Conservation (phyloP, 2,888 invertebrate species). For the Bugulina stolonifera region DNA sequence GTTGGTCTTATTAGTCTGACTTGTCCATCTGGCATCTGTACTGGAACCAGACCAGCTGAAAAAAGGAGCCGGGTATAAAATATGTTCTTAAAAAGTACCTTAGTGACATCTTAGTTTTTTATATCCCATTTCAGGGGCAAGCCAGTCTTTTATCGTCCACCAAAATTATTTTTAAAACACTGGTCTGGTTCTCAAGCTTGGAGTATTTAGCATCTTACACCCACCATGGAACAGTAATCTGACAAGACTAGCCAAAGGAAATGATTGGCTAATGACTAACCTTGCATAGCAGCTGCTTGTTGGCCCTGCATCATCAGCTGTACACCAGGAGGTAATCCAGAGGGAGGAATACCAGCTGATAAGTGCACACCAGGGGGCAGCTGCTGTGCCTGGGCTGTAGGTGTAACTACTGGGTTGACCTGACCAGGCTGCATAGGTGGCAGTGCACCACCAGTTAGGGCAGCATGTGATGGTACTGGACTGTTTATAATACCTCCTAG, state of each 20-base stretch:
- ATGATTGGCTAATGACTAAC: too few relatives aligned
- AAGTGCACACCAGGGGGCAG: background rate
- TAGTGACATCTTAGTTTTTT: too few relatives aligned
- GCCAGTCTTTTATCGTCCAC: too few relatives aligned
- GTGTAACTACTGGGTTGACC: background rate
- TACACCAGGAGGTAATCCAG: background rate
- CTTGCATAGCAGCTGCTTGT: constrained; percentile 3
- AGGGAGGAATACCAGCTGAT: background rate
- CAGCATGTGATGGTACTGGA: background rate
- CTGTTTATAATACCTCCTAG: background rate
- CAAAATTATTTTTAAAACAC: too few relatives aligned
- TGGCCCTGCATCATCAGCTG: constrained; percentile 7
- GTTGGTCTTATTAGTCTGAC: background rate
- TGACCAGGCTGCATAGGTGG: background rate
- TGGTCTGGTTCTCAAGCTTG: too few relatives aligned
- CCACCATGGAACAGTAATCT: too few relatives aligned
- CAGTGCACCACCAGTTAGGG: background rate
- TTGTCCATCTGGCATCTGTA: constrained; percentile 19
- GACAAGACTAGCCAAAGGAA: too few relatives aligned
- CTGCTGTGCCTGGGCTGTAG: background rate
- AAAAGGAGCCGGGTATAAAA: too few relatives aligned
- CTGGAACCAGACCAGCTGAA: constrained; percentile 9
- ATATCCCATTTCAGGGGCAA: too few relatives aligned
- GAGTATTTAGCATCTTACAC: too few relatives aligned
- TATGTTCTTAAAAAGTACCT: too few relatives aligned